These are phyloP conservation scores for Epicampocera succincta DNA, from an alignment of 2,888 invertebrate species.

Conservation along the genomic window DNA sequence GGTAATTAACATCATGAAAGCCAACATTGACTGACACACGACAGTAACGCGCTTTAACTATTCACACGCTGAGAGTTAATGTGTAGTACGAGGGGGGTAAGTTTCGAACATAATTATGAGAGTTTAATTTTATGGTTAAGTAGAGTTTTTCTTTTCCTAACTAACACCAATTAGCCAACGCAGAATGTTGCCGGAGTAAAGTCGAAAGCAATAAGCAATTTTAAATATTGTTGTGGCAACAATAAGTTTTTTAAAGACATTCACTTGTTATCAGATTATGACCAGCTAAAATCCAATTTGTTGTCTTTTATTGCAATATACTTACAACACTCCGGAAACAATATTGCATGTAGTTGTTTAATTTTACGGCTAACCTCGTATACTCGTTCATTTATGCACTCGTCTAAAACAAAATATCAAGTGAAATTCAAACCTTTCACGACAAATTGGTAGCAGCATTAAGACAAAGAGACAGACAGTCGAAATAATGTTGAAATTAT, in stretches of 20 bases:
- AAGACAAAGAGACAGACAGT: conserved; percentile 46
- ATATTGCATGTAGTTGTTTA: too few relatives aligned
- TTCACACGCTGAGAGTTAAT: conserved; percentile 40
- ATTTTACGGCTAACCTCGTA: conserved; percentile 10
- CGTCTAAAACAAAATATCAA: neutral
- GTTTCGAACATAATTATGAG: too few relatives aligned
- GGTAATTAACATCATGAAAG: conserved; percentile 77
- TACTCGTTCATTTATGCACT: conserved; percentile 15
- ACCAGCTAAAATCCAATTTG: too few relatives aligned
- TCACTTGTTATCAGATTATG: too few relatives aligned
- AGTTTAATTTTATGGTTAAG: neutral
- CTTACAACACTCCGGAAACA: too few relatives aligned
- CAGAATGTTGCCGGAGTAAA: too few relatives aligned
- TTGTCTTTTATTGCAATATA: too few relatives aligned
- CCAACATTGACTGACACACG: conserved; percentile 57
- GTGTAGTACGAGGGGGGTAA: conserved; percentile 19
- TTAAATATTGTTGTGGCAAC: too few relatives aligned
- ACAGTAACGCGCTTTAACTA: conserved; percentile 51
- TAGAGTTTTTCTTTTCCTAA: too few relatives aligned
- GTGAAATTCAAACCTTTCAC: conserved; percentile 27
- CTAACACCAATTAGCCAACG: too few relatives aligned
- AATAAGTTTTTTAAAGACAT: too few relatives aligned
- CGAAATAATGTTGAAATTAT: conserved; percentile 63
- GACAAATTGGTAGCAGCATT: conserved; percentile 55
- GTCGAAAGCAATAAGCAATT: too few relatives aligned